Evolutionary conservation across 1,140 invertebrate species (phyloP), one percentile per base, ranked within the genome.

Genomic region (Phymorhynchus buccinoides): DNA sequence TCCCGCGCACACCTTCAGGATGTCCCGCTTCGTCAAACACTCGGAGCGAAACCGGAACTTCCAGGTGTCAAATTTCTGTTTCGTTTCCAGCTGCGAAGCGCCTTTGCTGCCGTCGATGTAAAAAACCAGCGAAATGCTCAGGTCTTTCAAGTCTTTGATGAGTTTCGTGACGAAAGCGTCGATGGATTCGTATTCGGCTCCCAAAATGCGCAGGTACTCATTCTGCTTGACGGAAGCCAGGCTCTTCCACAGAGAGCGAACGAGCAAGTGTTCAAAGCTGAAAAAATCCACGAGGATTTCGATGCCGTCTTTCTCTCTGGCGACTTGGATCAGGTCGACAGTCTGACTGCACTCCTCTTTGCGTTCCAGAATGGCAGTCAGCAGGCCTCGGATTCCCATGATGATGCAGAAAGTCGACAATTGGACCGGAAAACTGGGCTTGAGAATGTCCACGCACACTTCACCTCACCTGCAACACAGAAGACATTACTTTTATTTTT

Each of bases 211-310:
- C 16, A 92, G 81, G 84, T 89, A 91, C 18, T 85, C 75, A 86
- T 93, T 93, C 9, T 88, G 68, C n/a, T 86, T 73, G 16, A 89
- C 71, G 1, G 84, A 39, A n/a, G 80, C 41, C 12, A 91, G 62
- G 80, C 87, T 88, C 37, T 87, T 86, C 89, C 90, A 91, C 39
- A 92, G 91, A 66, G 84, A 88, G n/a, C 37, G 62, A n/a, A 90
- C 27, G n/a, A 93, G 48, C 35, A 88, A 75, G 22, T 91, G 88
- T 82, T 91, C 73, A 84, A 93, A 92, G 22, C 84, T 86, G 83
- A 92, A 91, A 80, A 86, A 93, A 73, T 93, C 92, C 27, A 92
- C 90, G 22, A 93, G 86, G 39, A 93, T 87, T 86, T 92, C 90
- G 52, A 93, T 91, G 7, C 91, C 91, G 73, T 84, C 75, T 82